Base-by-base conservation (phyloP, 2,797 vertebrate species). In the Lacerta agilis region DNA sequence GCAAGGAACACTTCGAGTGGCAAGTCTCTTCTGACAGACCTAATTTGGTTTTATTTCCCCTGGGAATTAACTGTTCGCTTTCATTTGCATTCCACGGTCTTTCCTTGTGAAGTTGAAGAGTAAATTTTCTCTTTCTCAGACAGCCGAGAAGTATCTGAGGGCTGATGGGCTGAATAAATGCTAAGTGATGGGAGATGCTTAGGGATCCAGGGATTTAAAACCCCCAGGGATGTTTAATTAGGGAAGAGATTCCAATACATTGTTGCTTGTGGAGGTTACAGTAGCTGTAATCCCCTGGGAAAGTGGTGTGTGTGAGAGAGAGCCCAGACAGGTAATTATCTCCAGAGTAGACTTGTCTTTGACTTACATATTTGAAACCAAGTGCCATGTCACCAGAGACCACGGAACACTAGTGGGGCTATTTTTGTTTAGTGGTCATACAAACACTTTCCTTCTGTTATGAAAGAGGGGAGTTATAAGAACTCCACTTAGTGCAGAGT, bases 161-260 rank as follows among this genome's bases (percentile, higher is more conserved):
- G 6, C 71, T 81, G 64, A 58, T 71, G 55, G 29, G 43, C 69
- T 81, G 58, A 85, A 87, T 81, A 80, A 87, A 79, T 58, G 73
- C 69, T 18, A 13, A 64, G 55, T 66, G 76, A 79, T 75, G 38
- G 80, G 79, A 73, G n/a, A 75, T 83, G 75, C 66, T 73, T 86
- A 72, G 67, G 25, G n/a, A 66, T 76, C 55, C 25, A 17, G 49
- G 88, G 73, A 83, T 71, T 72, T 25, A 82, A 79, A 61, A 33
- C 79, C 61, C 15, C 80, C 25, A 41, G 75, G 55, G 76, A 79
- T 86, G 49, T 83, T 83, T 83, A 79, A 89, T 89, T 83, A 79
- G 85, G 73, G 29, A 83, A 82, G 43, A 27, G 49, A 72, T 67
- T 49, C 38, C 8, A n/a, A 4, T 20, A 5, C 20, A 86, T 77